Conservation (phyloP, 1,140 invertebrate genomes). For the Capitella teleta region DNA sequence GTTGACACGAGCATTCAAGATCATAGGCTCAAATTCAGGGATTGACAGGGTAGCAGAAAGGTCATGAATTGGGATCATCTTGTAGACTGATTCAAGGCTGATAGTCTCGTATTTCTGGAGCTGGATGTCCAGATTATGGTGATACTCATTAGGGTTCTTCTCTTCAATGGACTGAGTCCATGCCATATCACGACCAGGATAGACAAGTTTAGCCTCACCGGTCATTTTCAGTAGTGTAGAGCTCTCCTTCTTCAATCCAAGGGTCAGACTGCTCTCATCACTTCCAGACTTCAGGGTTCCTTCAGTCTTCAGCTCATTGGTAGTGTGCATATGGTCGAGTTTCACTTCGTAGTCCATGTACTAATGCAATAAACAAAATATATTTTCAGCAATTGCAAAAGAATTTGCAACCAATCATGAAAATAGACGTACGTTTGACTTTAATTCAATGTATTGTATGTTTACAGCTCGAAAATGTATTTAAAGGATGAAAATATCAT, state of each 20-base stretch:
- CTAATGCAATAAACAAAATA: no score
- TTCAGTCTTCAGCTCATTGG: conserved; percentile 8
- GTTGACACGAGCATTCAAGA: conserved; percentile 11
- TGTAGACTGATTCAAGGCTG: conserved; percentile 1
- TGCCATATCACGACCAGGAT: conserved; percentile 17
- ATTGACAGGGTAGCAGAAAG: conserved; percentile 10
- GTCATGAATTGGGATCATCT: conserved; percentile 2
- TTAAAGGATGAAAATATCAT: no score
- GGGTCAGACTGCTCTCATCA: conserved; percentile 5
- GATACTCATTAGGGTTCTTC: conserved; percentile 7
- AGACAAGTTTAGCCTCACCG: conserved; percentile 12
- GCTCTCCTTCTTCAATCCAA: conserved; percentile 10
- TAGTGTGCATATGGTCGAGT: conserved; percentile 11
- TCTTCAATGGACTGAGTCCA: conserved; percentile 6
- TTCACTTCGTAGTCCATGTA: conserved; percentile 9
- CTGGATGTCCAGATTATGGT: conserved; percentile 11
- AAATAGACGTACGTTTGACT: no score
- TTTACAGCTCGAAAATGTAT: no score
- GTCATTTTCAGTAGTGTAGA: conserved; percentile 3
- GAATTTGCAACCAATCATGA: no score
- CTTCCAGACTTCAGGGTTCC: conserved; percentile 9
- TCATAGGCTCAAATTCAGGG: conserved; percentile 11
- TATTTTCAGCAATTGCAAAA: no score
- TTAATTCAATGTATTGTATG: no score
- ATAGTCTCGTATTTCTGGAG: not conserved